phyloP scores from a whole-genome alignment of 2,797 vertebrate genomes.

The Lagodon rhomboides region DNA sequence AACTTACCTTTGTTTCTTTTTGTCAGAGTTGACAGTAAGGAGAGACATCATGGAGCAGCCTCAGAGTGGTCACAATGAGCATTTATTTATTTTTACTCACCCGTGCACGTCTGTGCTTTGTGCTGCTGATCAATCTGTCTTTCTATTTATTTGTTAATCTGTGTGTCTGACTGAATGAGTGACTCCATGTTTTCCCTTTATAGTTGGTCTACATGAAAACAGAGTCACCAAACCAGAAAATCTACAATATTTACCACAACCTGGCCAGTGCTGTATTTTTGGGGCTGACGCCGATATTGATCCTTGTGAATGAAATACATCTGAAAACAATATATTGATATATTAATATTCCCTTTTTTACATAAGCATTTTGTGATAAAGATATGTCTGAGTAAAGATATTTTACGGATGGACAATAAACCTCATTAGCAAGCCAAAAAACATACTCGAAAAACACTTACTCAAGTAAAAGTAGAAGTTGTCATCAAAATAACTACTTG shows the following conservation, averaged over 20 bases:
- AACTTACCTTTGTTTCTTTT: constrained; percentile 38
- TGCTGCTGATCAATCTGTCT: constrained; percentile 28
- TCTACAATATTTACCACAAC: constrained; percentile 4
- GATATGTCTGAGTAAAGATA: too few relatives aligned
- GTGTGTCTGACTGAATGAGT: constrained; percentile 13
- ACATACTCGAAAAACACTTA: too few relatives aligned
- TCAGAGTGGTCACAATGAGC: constrained; percentile 6
- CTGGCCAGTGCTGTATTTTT: neutral
- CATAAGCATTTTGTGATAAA: too few relatives aligned
- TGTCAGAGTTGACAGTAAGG: constrained; percentile 34
- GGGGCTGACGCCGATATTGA: neutral
- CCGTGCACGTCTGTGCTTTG: constrained; percentile 31
- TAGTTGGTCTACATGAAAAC: constrained; percentile 3
- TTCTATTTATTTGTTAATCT: constrained; percentile 17
- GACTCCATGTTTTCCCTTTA: constrained; percentile 13
- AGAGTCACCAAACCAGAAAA: constrained; percentile 10
- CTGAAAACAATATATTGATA: too few relatives aligned
- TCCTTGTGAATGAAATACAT: neutral
- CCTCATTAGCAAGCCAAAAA: too few relatives aligned
- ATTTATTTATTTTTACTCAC: constrained; percentile 4
- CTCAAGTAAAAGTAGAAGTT: too few relatives aligned
- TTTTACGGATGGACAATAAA: too few relatives aligned
- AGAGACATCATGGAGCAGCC: constrained; percentile 51
- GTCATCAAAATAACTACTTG: too few relatives aligned
- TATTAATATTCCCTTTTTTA: too few relatives aligned